Percentiles rank a stretch among this genome's conserved stretches.
These are phyloP conservation scores for Panagrolaimus sp. DNA, from an alignment of 1,140 invertebrate genomes.

Conservation along the genomic window DNA sequence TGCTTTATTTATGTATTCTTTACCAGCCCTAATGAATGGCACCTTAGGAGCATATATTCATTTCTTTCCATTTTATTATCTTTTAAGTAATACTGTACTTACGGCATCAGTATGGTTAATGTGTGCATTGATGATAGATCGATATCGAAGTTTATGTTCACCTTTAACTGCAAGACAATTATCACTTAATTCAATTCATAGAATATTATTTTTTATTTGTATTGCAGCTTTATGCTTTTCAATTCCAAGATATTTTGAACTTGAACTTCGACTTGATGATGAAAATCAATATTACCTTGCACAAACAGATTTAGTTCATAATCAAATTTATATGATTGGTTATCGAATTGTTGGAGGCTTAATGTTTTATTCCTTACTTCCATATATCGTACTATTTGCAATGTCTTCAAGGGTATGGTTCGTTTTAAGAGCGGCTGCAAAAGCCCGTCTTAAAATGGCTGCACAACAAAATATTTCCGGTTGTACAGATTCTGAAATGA, in stretches of 20 bases:
- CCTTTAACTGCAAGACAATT: constrained; percentile 26
- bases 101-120: constrained; percentile 41
- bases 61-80: constrained; percentile 38
- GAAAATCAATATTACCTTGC: constrained; percentile 16
- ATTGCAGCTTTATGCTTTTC: constrained; percentile 30
- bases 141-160: constrained; percentile 36
- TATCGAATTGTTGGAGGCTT: constrained; percentile 43
- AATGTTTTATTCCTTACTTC: constrained; percentile 41
- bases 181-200: constrained; percentile 30
- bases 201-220: constrained; percentile 27
- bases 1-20: constrained; percentile 41
- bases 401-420: constrained; percentile 31
- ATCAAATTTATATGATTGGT: constrained; percentile 41
- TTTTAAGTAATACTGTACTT: constrained; percentile 38
- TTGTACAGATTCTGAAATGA: constrained; percentile 41
- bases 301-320: constrained; percentile 39
- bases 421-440: constrained; percentile 36
- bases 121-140: constrained; percentile 41
- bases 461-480: constrained; percentile 21
- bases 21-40: constrained; percentile 32
- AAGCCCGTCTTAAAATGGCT: constrained; percentile 32
- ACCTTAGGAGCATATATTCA: constrained; percentile 33
- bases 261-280: constrained; percentile 22
- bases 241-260: constrained; percentile 41
- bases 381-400: constrained; percentile 41